phyloP scores from a whole-genome alignment of 2,888 invertebrate genomes.

The Acronicta psi region DNA sequence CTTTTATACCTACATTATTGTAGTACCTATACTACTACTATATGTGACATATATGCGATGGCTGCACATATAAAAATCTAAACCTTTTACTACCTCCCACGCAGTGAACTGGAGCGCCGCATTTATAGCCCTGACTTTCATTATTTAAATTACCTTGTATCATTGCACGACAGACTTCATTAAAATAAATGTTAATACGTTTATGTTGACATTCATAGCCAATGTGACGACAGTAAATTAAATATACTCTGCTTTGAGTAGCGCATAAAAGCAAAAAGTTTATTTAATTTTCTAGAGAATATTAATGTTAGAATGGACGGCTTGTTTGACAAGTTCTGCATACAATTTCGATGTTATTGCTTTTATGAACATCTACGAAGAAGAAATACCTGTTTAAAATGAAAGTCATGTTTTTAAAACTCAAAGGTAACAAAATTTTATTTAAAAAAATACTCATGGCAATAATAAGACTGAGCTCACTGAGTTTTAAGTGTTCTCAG shows the following conservation, averaged over 20 bases:
- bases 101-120: neutral
- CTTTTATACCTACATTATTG: too few relatives aligned
- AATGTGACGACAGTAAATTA: neutral
- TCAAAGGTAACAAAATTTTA: too few relatives aligned
- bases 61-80: neutral
- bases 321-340: neutral
- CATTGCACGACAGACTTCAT: neutral
- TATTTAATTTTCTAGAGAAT: constrained; percentile 3
- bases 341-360: neutral
- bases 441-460: too few relatives aligned
- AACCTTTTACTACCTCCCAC: neutral
- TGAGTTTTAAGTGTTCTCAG: too few relatives aligned
- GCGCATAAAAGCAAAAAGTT: constrained; percentile 5
- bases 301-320: constrained; percentile 3
- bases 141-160: constrained; percentile 3
- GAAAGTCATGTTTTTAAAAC: too few relatives aligned
- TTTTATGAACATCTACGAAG: too few relatives aligned
- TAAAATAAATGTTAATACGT: neutral
- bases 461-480: too few relatives aligned
- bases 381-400: too few relatives aligned
- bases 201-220: neutral
- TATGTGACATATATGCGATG: too few relatives aligned
- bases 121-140: neutral
- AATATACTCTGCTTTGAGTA: neutral
- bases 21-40: too few relatives aligned